Evolutionary conservation across 2,113 vertebrate genomes (phyloP).

Genomic region (Anthoscopus minutus): DNA sequence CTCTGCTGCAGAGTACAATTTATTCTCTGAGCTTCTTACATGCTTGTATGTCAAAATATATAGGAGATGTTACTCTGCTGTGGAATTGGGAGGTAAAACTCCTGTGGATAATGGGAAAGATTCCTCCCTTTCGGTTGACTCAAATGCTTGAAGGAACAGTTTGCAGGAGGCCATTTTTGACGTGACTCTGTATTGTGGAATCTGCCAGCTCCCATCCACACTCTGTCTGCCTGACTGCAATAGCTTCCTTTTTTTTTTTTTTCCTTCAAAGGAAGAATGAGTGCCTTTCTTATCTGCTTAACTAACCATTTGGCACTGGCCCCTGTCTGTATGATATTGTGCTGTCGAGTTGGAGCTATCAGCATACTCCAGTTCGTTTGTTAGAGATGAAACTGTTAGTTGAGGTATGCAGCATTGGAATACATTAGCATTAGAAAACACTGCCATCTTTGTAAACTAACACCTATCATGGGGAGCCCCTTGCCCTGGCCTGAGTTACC

Average conservation of each 20-base stretch:
- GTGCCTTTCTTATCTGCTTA: constrained; percentile 44
- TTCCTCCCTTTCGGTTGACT: neutral
- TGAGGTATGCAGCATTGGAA: neutral
- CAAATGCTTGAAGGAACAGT: constrained; percentile 33
- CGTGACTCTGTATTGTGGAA: constrained; percentile 50
- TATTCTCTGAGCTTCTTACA: neutral
- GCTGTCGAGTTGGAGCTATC: neutral
- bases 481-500: neutral
- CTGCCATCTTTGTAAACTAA: neutral
- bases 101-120: neutral
- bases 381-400: constrained; percentile 7
- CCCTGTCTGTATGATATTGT: neutral
- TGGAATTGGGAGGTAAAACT: neutral
- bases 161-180: constrained; percentile 64
- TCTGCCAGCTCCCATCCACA: constrained; percentile 48
- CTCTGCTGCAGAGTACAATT: neutral
- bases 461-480: neutral
- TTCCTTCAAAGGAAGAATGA: constrained; percentile 10
- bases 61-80: neutral
- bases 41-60: neutral
- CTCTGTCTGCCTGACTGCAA: constrained; percentile 32
- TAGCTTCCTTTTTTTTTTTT: constrained; percentile 13
- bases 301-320: constrained; percentile 28
- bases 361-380: neutral
- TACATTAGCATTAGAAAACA: neutral